Base-by-base conservation (phyloP, 2,797 vertebrate genomes). In the Mus spretus region DNA sequence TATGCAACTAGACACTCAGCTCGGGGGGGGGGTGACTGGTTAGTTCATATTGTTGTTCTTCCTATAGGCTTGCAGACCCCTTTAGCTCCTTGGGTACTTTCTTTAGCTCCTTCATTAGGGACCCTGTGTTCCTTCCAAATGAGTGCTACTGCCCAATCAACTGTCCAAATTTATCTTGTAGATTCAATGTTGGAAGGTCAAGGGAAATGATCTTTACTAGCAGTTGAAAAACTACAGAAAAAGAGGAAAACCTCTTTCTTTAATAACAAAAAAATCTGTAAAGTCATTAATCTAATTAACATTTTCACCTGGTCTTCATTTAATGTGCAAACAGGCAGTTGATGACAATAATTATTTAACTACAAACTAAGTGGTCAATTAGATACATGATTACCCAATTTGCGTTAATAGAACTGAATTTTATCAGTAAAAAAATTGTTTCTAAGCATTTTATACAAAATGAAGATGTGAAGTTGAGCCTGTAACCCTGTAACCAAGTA, bases 221-320 rank as follows among this genome's bases (percentile, higher is more conserved):
- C 83, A 89, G 96, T 74, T 89, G 94, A 44, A 92, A 96, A 96
- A 96, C 61, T 77, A 37, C 40, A 97, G 67, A 53, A 83, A 90
- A 87, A 95, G 75, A 95, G 91, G 84, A 96, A 97, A 96, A 89
- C 89, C 94, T 94, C 47, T 96, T 97, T 95, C 92, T 96, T 97
- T 90, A 96, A 95, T 96, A 96, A 96, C 89, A 34, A 97, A 97
- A 97, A 93, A 87, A 59, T 59, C 96, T 97, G 97, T 97, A 89
- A 97, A 97, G 96, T 93, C 87, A 96, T 97, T 97, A 97, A 97
- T 93, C 96, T 96, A 96, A 97, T 98, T 98, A 98, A 98, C 97
- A 96, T 96, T 98, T 97, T 98, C 97, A 97, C 97, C 97, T 97
- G 96, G 95, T 95, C 91, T 97, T 98, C 94, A 89, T 96, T 97